A percentile compares a stretch with the other conserved stretches of the same genome.
These are phyloP conservation scores for Drepana falcataria DNA, from an alignment of 2,888 invertebrate species.

Conservation along the genomic window DNA sequence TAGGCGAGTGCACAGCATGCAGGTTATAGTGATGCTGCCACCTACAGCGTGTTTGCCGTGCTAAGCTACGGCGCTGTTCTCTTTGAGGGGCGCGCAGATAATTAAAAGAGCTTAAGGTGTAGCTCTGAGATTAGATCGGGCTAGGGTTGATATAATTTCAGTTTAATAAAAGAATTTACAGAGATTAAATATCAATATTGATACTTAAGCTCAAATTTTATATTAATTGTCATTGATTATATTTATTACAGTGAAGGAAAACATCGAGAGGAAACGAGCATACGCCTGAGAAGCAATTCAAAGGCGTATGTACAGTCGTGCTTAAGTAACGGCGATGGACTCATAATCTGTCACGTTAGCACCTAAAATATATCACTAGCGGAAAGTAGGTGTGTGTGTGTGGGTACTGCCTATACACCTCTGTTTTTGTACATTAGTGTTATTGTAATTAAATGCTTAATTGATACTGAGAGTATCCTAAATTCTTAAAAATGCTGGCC, in stretches of 20 bases:
- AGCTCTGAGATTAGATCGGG: slow-evolving; percentile 42
- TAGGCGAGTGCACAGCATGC: slow-evolving; percentile 17
- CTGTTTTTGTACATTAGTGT: no score
- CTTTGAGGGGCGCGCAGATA: slow-evolving; percentile 51
- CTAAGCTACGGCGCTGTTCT: slow-evolving; percentile 34
- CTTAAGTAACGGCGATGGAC: no score
- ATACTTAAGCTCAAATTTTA: not conserved
- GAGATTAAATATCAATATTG: not conserved
- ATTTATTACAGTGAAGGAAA: no score
- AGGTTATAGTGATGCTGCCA: slow-evolving; percentile 50
- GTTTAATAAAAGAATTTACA: not conserved
- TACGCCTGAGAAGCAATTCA: no score
- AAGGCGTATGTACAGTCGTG: no score
- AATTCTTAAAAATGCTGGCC: slow-evolving; percentile 16
- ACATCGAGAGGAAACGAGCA: no score
- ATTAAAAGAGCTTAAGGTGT: slow-evolving; percentile 60
- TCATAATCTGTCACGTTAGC: no score
- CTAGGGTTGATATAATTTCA: slow-evolving; percentile 22
- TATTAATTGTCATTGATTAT: not conserved
- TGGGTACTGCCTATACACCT: no score
- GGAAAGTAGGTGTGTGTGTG: no score
- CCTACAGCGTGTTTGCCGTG: slow-evolving; percentile 25
- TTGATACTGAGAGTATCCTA: not conserved
- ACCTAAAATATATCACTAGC: no score
- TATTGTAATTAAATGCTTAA: no score